Evolutionary conservation across 1,140 invertebrate species (phyloP), one percentile per base, ranked within the genome.

Genomic region (Drosophila chauvacae): DNA sequence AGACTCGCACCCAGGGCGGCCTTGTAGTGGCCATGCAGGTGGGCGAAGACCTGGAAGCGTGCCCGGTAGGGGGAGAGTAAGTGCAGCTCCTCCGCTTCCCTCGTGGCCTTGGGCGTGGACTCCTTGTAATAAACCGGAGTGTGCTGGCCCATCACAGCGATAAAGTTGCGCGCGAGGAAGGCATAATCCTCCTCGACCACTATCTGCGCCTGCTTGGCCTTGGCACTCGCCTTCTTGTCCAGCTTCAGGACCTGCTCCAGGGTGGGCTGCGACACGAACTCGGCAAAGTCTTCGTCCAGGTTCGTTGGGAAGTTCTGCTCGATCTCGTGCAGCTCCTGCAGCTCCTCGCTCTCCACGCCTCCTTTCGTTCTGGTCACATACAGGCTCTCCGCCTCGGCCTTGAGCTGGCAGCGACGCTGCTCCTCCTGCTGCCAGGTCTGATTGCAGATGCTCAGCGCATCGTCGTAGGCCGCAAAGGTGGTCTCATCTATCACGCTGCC

Each of bases 291-390:
- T 44, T 93, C 84, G 42, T 96, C 94, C 4, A 95, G 93, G 86
- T 95, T 96, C 0, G 95, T 95, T 0, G 97, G 97, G 81, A 98
- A 99, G 68, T 96, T 93, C 84, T 95, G 92, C 57, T 93, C 93
- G 11, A 98, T 95, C 82, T 98, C 96, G 28, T 94, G 87, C 45
- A 95, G 93, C 1, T 95, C 94, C 64, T 95, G 94, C 71, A 97
- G 95, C 47, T 98, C 97, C 72, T 98, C 97, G 7, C 95, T 94
- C 86, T 95, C 93, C 33, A 93, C 93, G 70, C 95, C 94, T 55
- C 94, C 94, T 81, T 94, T 94, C 1, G 93, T 94, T 93, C 96
- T 97, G 35, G 95, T 97, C 63, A 96, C 95, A 93, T 97, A 99
- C 11, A 98, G 91, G 80, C 95, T 96, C 53, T 97, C 96, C 60